These are phyloP conservation scores for Meiosimyza platycephala DNA, from an alignment of 2,888 invertebrate genomes.

Conservation along the genomic window DNA sequence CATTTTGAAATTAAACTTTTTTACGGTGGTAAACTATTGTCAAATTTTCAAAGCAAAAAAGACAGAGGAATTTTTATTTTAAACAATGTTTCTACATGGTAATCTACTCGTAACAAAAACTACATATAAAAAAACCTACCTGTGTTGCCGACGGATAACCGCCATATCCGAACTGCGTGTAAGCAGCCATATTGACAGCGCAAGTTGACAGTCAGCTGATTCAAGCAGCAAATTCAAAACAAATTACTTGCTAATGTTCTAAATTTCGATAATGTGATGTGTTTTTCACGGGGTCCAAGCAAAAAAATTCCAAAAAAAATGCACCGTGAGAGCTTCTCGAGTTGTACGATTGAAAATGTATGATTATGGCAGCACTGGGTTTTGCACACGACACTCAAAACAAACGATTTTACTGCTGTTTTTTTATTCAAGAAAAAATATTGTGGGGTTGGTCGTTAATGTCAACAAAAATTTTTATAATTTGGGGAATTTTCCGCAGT, in stretches of 20 bases:
- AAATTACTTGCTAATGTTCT: too few species aligned
- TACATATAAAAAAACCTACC: slow-evolving; percentile 71
- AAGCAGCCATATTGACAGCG: slow-evolving; percentile 73
- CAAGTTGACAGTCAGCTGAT: not conserved
- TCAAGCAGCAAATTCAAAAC: not conserved
- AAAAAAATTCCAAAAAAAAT: not conserved
- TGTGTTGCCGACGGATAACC: slow-evolving; percentile 89
- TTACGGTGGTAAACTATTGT: not conserved
- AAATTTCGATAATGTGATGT: too few species aligned
- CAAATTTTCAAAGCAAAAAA: too few species aligned
- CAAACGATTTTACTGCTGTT: not conserved
- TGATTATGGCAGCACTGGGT: not conserved
- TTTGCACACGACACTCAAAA: slow-evolving; percentile 16
- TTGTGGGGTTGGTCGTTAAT: too few species aligned
- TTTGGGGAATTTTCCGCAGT: slow-evolving; percentile 8
- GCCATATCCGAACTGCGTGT: slow-evolving; percentile 92
- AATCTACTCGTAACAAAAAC: not conserved
- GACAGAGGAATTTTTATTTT: not conserved
- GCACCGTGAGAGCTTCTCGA: not conserved
- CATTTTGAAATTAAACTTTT: too few species aligned
- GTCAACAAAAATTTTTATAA: not conserved
- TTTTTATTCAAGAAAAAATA: not conserved
- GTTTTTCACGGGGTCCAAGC: too few species aligned
- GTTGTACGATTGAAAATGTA: not conserved
- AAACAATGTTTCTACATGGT: too few species aligned